Percentiles rank a stretch among this genome's conserved stretches.
phyloP scores from a whole-genome alignment of 2,888 invertebrate genomes.

The Kuschelorhynchus macadamiae region DNA sequence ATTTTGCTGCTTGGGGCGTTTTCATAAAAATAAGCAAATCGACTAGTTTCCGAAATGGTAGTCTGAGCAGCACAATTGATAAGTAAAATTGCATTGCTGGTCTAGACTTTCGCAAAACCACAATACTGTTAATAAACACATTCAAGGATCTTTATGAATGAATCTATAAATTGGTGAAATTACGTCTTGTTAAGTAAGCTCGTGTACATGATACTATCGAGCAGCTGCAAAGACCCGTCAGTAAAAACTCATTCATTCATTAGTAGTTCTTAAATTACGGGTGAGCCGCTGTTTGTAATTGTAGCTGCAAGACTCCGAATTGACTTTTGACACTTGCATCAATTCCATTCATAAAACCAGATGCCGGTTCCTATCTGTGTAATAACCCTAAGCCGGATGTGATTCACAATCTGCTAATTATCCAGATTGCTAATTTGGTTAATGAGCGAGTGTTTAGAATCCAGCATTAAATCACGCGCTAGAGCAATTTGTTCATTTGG shows the following conservation, averaged over 20 bases:
- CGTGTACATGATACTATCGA: constrained; percentile 4
- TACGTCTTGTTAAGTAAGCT: constrained; percentile 37
- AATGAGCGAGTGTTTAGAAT: constrained; percentile 26
- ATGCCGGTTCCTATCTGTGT: constrained; percentile 19
- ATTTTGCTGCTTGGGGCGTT: no score
- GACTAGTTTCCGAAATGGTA: no score
- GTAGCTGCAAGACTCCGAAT: constrained; percentile 13
- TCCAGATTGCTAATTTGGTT: constrained; percentile 33
- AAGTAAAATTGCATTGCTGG: no score
- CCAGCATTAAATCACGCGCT: no score
- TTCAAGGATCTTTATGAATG: background rate
- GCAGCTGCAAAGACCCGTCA: constrained; percentile 11
- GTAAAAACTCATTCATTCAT: constrained; percentile 18
- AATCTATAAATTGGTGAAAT: background rate
- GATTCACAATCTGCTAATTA: constrained; percentile 42
- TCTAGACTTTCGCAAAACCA: no score
- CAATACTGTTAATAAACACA: no score
- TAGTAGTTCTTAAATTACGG: background rate
- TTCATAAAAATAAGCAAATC: no score
- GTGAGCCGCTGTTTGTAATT: constrained; percentile 14
- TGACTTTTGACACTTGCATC: constrained; percentile 36
- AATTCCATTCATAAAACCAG: constrained; percentile 32
- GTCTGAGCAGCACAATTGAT: no score
- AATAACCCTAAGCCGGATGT: constrained; percentile 31
- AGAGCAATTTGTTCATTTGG: no score